Evolutionary conservation across 2,888 invertebrate genomes (phyloP).

Genomic region (Pyralis farinalis): DNA sequence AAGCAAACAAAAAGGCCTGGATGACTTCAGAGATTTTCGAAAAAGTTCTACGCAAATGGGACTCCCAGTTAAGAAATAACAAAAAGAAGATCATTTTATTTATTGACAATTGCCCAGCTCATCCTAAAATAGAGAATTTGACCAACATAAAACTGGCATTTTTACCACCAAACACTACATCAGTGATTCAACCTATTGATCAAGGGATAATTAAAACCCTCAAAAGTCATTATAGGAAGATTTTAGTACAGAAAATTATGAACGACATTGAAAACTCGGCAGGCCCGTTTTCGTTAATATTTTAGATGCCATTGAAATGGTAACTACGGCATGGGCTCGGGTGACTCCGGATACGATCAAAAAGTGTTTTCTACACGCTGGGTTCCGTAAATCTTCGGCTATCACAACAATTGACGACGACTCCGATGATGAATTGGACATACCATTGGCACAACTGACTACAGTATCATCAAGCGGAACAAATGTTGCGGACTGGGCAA

Average conservation of each 20-base stretch:
- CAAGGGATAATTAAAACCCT: slow-evolving; percentile 14
- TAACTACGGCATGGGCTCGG: slow-evolving; percentile 14
- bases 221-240: slow-evolving; percentile 11
- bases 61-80: slow-evolving; percentile 14
- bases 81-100: slow-evolving; percentile 18
- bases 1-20: slow-evolving; percentile 19
- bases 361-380: slow-evolving; percentile 14
- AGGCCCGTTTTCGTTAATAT: slow-evolving; percentile 12
- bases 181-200: slow-evolving; percentile 12
- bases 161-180: slow-evolving; percentile 8
- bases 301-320: slow-evolving; percentile 13
- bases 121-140: slow-evolving; percentile 5
- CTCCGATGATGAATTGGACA: slow-evolving; percentile 12
- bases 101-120: slow-evolving; percentile 16
- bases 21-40: slow-evolving; percentile 23
- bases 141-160: slow-evolving; percentile 7
- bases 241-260: slow-evolving; percentile 1
- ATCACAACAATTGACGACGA: slow-evolving; percentile 11
- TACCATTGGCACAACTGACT: slow-evolving; percentile 7
- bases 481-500: slow-evolving; percentile 12
- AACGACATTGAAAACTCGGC: slow-evolving; percentile 2
- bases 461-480: slow-evolving; percentile 11
- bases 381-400: slow-evolving; percentile 12
- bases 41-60: slow-evolving; percentile 18
- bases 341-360: slow-evolving; percentile 16